Percentiles rank a stretch among this genome's conserved stretches.
phyloP scores from a whole-genome alignment of 2,113 vertebrate genomes.

The Heterotis niloticus region DNA sequence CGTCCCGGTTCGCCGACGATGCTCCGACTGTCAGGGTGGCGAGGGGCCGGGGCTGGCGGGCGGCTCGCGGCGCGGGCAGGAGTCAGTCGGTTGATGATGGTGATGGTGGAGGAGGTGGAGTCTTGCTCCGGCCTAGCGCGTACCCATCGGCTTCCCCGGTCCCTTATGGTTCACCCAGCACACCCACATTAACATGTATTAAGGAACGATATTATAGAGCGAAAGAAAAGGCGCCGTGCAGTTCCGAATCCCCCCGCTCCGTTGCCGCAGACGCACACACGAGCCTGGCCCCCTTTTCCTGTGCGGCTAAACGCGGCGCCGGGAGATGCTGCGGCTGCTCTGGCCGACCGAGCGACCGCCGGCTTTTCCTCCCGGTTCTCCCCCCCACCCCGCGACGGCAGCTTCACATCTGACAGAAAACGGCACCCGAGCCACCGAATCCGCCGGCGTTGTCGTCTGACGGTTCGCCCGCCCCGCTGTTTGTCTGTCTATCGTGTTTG shows the following conservation, averaged over 20 bases:
- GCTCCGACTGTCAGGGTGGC: neutral
- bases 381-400: neutral
- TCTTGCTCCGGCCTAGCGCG: constrained; percentile 42
- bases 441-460: neutral
- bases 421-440: constrained; percentile 24
- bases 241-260: no score
- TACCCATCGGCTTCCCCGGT: neutral
- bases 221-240: neutral
- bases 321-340: constrained; percentile 27
- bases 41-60: neutral
- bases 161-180: neutral
- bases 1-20: neutral
- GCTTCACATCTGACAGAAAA: neutral
- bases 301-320: neutral
- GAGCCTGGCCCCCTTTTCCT: no score
- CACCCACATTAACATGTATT: no score
- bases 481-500: no score
- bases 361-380: neutral
- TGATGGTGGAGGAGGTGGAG: constrained; percentile 27
- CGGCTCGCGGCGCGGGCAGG: constrained; percentile 9
- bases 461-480: no score
- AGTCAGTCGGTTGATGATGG: constrained; percentile 10
- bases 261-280: neutral
- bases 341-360: neutral
- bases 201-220: neutral